phyloP scores from a whole-genome alignment of 1,140 invertebrate species.

The Drosophila mauritiana region DNA sequence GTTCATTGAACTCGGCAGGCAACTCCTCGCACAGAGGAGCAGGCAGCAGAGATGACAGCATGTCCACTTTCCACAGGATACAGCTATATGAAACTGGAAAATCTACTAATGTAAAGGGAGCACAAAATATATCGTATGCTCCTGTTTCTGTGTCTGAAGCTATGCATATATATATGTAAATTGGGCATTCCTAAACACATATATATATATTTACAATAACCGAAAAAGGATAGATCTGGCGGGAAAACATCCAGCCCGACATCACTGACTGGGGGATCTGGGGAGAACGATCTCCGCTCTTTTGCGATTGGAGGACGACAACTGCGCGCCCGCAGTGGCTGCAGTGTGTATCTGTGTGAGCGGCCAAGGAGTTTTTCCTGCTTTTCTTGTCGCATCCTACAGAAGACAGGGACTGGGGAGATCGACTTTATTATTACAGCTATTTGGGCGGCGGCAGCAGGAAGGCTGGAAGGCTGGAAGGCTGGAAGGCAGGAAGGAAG shows the following conservation, averaged over 20 bases:
- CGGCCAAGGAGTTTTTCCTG: slow-evolving; percentile 80
- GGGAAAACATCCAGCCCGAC: slow-evolving; percentile 10
- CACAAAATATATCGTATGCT: background rate
- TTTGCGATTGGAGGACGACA: slow-evolving; percentile 64
- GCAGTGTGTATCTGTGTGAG: slow-evolving; percentile 33
- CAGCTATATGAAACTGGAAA: background rate
- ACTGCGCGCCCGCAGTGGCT: slow-evolving; percentile 5
- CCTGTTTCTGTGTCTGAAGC: too few species aligned
- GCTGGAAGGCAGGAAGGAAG: slow-evolving; percentile 68
- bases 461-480: too few species aligned
- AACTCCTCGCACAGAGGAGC: slow-evolving; percentile 24
- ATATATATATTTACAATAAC: too few species aligned
- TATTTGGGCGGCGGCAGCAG: slow-evolving; percentile 42
- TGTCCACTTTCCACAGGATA: slow-evolving; percentile 10
- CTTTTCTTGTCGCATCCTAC: slow-evolving; percentile 80
- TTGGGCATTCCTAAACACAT: too few species aligned
- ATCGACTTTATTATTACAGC: slow-evolving; percentile 75
- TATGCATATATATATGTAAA: too few species aligned
- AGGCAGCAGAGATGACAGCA: slow-evolving; percentile 36
- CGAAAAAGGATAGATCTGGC: slow-evolving; percentile 15
- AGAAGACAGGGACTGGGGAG: slow-evolving; percentile 37
- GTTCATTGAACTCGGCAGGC: slow-evolving; percentile 71
- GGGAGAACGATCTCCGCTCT: slow-evolving; percentile 24
- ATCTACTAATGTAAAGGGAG: too few species aligned
- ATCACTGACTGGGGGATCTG: slow-evolving; percentile 16